Conservation (phyloP, 2,797 vertebrate species). For the Chaetophractus vellerosus region DNA sequence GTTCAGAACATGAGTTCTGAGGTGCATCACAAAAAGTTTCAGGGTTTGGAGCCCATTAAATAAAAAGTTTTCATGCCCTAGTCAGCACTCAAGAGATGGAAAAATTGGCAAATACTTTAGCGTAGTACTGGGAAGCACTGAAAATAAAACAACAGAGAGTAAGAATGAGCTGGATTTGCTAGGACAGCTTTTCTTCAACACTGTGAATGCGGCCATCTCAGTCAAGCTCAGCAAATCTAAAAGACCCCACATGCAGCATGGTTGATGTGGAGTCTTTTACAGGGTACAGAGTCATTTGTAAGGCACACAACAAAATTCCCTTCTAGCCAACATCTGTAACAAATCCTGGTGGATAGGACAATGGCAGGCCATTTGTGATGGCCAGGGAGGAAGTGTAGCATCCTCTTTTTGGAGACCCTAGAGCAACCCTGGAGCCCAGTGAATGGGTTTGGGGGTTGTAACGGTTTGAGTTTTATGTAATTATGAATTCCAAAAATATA, state of each 20-base stretch:
- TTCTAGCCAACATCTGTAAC: background rate
- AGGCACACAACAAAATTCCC: background rate
- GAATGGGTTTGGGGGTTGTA: no score
- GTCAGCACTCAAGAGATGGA: background rate
- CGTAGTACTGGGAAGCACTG: background rate
- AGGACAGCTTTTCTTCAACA: background rate
- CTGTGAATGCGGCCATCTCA: fast-evolving
- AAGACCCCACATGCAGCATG: background rate
- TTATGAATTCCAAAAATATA: no score
- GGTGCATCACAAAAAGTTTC: background rate
- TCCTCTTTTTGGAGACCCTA: background rate
- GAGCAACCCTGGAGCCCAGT: background rate
- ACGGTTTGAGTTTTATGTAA: no score
- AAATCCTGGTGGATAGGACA: background rate
- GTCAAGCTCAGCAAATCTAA: background rate
- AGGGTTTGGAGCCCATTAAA: background rate
- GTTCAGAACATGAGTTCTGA: background rate
- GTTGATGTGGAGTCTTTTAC: background rate
- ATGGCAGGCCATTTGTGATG: no score
- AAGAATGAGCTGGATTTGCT: no score
- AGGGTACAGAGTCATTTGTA: background rate
- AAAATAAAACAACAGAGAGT: background rate
- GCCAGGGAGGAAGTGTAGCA: background rate
- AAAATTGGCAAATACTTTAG: background rate
- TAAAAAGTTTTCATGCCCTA: background rate